Evolutionary conservation across 2,797 vertebrate species (phyloP), one percentile per base, ranked within the genome.

Genomic region (Gadopsis bispinosus): DNA sequence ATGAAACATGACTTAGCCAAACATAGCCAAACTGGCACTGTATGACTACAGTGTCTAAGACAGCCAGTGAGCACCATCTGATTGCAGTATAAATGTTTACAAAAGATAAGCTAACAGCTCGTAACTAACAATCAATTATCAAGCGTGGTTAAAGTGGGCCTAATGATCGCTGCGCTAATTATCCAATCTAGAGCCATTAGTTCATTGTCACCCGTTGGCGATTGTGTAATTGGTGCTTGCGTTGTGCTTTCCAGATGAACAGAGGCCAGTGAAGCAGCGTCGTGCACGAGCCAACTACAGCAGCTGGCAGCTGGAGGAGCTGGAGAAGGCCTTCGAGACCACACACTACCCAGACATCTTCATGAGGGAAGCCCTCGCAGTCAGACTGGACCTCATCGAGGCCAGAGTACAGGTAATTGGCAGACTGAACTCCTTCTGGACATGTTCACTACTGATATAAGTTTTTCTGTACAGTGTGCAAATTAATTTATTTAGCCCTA

Each of bases 291-390:
- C 96, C 92, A 96, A 97, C 94, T 97, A 97, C 94, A 96, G 95
- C 95, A 96, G 95, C 94, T 97, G 96, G 96, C 96, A 97, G 91
- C 95, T 97, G 87, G 95, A 97, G 88, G 96, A 97, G 93, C 91
- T 96, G 89, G 96, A 96, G 91, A 96, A 95, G 86, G 95, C 95
- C 70, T 96, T 96, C 41, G 92, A 96, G 92, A 95, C 89, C 86
- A 96, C 95, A 20, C 96, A 95, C 90, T 97, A 97, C 89, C 96
- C 96, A 1, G 96, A 97, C 84, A 91, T 96, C 92, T 96, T 97
- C 92, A 96, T 96, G 95, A 95, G 96, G 77, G 96, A 96, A 61
- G 96, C 96, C 47, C 92, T 97, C 91, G 96, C 96, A 47, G 94
- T 97, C 69, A 88, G 95, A 84, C 94, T 97, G 89, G 96, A 96